These are phyloP conservation scores for Hedya salicella DNA, from an alignment of 2,888 invertebrate species.

Conservation along the genomic window DNA sequence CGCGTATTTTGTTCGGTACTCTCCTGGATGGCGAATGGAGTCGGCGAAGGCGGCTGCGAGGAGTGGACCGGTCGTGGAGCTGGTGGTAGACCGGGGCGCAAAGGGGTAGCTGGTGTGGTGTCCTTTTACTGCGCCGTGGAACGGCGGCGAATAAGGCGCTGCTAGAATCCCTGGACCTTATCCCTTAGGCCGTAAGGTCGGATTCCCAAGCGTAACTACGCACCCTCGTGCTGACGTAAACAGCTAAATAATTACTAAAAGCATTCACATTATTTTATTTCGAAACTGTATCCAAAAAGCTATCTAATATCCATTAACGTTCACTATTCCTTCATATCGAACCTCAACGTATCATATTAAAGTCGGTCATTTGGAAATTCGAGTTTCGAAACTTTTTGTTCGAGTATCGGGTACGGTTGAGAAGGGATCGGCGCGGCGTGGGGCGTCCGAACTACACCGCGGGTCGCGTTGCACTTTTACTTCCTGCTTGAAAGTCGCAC, in stretches of 20 bases:
- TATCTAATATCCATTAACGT: constrained; percentile 35
- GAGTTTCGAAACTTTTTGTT: constrained; percentile 41
- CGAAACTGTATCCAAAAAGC: constrained; percentile 17
- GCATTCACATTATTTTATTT: constrained; percentile 31
- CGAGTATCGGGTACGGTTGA: constrained; percentile 45
- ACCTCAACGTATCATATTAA: constrained; percentile 17
- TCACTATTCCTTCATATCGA: constrained; percentile 22
- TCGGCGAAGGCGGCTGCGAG: no score
- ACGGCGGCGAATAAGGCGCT: no score
- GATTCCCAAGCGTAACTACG: no score
- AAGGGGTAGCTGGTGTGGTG: no score
- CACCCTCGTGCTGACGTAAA: constrained; percentile 24
- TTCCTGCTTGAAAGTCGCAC: no score
- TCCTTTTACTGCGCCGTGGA: no score
- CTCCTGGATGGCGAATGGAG: no score
- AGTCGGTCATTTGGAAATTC: constrained; percentile 8
- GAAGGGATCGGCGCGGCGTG: constrained; percentile 61
- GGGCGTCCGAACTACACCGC: constrained; percentile 72
- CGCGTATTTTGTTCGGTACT: no score
- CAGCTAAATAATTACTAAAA: neutral
- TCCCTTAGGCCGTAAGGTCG: no score
- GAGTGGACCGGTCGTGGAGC: no score
- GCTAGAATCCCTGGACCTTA: no score
- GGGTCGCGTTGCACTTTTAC: constrained; percentile 77
- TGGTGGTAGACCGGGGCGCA: no score